Evolutionary conservation across 2,797 vertebrate genomes (phyloP).

Genomic region (Furcifer pardalis): DNA sequence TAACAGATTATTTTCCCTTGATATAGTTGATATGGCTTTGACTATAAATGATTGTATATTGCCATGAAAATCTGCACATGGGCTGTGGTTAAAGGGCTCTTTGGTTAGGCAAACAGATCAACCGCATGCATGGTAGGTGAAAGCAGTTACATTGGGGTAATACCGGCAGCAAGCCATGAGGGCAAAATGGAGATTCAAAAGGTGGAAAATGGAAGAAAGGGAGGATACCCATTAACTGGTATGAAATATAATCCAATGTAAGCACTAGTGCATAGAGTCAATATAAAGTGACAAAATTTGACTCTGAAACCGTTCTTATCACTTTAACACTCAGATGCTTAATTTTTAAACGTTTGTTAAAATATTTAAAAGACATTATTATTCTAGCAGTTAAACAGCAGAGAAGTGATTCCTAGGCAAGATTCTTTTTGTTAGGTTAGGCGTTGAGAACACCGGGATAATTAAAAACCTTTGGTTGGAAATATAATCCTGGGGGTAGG

Average conservation of each 20-base stretch:
- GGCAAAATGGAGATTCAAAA: neutral
- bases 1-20: too few species aligned
- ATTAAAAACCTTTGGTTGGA: neutral
- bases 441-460: neutral
- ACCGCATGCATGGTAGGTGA: neutral
- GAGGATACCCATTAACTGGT: neutral
- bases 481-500: neutral
- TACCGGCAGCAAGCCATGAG: neutral
- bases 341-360: constrained; percentile 3
- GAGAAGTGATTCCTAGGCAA: neutral
- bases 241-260: neutral
- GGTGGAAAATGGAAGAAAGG: neutral
- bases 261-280: neutral
- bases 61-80: neutral
- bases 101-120: neutral
- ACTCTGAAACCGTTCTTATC: neutral
- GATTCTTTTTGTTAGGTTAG: neutral
- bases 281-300: neutral
- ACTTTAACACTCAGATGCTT: neutral
- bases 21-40: neutral
- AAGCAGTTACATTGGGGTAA: neutral
- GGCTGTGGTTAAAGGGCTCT: neutral
- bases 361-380: constrained; percentile 21
- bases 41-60: neutral
- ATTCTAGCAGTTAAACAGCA: neutral